These are phyloP conservation scores for Chrysolina americana DNA, from an alignment of 2,888 invertebrate species.

Conservation along the genomic window DNA sequence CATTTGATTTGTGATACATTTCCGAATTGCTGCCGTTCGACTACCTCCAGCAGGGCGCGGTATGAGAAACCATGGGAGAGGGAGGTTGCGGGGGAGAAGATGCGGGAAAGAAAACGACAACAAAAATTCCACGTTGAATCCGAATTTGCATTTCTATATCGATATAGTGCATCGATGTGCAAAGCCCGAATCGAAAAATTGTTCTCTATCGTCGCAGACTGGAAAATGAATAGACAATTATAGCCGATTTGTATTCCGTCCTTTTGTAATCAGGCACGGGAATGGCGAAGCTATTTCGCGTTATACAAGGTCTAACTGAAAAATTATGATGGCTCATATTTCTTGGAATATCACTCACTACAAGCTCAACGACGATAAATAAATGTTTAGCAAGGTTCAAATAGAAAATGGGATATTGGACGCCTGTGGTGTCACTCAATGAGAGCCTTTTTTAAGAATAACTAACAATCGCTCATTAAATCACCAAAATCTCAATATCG, in stretches of 20 bases:
- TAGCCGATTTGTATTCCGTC: neutral
- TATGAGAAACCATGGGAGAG: neutral
- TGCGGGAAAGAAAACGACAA: neutral
- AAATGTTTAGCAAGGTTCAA: no score
- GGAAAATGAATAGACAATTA: slow-evolving; percentile 14
- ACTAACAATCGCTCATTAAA: no score
- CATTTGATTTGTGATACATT: slow-evolving; percentile 22
- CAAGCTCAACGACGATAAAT: no score
- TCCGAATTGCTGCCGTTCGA: slow-evolving; percentile 18
- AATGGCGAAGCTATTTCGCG: no score
- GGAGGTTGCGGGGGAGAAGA: neutral
- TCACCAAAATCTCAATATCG: no score
- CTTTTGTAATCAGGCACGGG: neutral
- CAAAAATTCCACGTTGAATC: slow-evolving; percentile 8
- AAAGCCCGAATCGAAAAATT: slow-evolving; percentile 10
- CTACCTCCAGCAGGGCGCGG: neutral
- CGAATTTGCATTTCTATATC: slow-evolving; percentile 17
- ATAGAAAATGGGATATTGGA: no score
- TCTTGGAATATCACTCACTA: no score
- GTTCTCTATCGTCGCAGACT: slow-evolving; percentile 5
- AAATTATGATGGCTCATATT: no score
- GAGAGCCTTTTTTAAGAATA: no score
- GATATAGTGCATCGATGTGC: slow-evolving; percentile 6
- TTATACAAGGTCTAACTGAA: no score
- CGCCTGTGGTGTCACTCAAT: no score